Conservation (phyloP, 2,113 vertebrate genomes). For the Dolichotis patagonum region DNA sequence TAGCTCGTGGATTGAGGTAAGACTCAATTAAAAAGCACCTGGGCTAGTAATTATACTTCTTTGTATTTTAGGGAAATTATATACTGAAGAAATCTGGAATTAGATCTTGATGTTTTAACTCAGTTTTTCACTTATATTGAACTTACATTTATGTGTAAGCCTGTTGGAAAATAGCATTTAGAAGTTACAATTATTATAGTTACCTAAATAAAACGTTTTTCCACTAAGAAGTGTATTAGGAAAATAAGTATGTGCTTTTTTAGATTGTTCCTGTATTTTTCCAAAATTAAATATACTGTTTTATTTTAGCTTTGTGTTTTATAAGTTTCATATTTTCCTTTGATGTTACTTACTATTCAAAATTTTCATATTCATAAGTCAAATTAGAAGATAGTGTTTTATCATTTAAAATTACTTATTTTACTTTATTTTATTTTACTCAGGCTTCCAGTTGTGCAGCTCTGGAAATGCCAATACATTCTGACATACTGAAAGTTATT, state of each 20-base stretch:
- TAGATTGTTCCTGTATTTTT: constrained; percentile 5
- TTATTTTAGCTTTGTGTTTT: constrained; percentile 54
- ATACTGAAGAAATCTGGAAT: neutral
- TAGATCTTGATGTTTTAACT: constrained; percentile 15
- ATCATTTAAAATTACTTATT: constrained; percentile 37
- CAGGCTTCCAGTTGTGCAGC: constrained; percentile 95
- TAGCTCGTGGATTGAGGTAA: constrained; percentile 98
- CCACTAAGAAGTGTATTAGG: neutral
- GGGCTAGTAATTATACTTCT: neutral
- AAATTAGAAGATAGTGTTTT: neutral
- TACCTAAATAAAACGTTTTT: neutral
- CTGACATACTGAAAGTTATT: constrained; percentile 94
- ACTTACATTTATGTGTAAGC: neutral
- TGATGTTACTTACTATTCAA: neutral
- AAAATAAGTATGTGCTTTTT: neutral
- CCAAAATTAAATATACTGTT: constrained; percentile 26
- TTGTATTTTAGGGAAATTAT: neutral
- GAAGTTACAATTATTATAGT: constrained; percentile 46
- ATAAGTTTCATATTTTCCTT: constrained; percentile 42
- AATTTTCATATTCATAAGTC: neutral
- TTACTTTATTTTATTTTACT: constrained; percentile 70
- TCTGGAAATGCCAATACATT: constrained; percentile 94
- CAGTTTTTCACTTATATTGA: constrained; percentile 47
- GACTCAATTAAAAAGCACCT: constrained; percentile 52
- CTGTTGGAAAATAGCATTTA: constrained; percentile 49